phyloP scores from a whole-genome alignment of 2,888 invertebrate genomes.

The Eupithecia inturbata region DNA sequence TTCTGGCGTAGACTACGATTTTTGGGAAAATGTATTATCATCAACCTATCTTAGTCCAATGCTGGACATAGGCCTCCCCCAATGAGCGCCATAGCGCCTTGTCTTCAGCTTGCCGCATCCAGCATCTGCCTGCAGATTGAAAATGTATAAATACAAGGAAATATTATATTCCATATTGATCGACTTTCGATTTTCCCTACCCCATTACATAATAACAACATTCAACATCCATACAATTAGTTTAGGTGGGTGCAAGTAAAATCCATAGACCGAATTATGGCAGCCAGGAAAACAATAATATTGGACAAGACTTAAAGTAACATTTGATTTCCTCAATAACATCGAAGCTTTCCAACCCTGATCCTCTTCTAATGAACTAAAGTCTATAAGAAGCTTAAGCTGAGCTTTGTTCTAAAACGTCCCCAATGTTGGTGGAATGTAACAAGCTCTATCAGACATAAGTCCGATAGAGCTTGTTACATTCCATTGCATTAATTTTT shows the following conservation, averaged over 20 bases:
- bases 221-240: background rate
- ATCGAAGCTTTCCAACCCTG: slow-evolving; percentile 20
- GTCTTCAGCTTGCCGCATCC: too few relatives aligned
- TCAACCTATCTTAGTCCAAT: too few relatives aligned
- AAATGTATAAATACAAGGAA: background rate
- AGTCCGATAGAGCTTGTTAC: too few relatives aligned
- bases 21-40: too few relatives aligned
- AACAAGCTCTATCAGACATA: background rate
- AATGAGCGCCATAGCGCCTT: too few relatives aligned
- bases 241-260: background rate
- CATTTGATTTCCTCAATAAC: slow-evolving; percentile 5
- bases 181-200: background rate
- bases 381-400: slow-evolving; percentile 29
- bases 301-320: background rate
- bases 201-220: background rate
- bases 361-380: slow-evolving; percentile 27
- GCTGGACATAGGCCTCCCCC: too few relatives aligned
- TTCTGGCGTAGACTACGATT: background rate
- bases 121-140: too few relatives aligned
- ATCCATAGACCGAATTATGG: background rate
- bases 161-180: background rate
- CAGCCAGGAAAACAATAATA: background rate
- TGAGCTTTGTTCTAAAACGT: slow-evolving; percentile 19
- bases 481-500: too few relatives aligned
- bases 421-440: slow-evolving; percentile 15